Evolutionary conservation across 2,113 vertebrate species (phyloP).

Genomic region (Crypturellus undulatus): DNA sequence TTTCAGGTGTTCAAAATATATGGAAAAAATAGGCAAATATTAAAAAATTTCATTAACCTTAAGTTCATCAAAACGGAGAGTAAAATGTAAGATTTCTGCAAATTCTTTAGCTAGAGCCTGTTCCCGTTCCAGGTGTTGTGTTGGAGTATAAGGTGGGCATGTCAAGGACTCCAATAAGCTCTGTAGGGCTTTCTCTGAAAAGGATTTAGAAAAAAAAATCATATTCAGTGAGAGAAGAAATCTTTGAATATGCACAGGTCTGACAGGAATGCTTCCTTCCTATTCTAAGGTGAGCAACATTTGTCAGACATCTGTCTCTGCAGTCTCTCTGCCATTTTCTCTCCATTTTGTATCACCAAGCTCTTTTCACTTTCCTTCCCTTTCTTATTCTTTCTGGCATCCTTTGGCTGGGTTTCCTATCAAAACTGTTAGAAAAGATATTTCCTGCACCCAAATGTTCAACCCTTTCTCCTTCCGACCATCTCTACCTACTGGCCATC

Average conservation of each 20-base stretch:
- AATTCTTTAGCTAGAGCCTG: conserved; percentile 98
- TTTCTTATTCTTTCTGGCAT: background rate
- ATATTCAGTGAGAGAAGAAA: background rate
- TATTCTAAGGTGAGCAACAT: background rate
- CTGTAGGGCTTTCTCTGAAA: conserved; percentile 91
- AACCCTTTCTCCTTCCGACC: background rate
- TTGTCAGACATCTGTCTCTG: background rate
- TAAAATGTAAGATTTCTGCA: conserved; percentile 98
- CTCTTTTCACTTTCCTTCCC: background rate
- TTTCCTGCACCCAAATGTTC: background rate
- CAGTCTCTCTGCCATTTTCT: background rate
- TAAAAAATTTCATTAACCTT: conserved; percentile 83
- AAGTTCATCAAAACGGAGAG: conserved; percentile 96
- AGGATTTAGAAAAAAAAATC: conserved; percentile 42
- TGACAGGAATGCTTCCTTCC: background rate
- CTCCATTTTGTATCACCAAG: background rate
- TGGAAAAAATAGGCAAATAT: background rate
- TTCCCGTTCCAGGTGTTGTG: conserved; percentile 96
- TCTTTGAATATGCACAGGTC: background rate
- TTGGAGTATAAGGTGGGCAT: conserved; percentile 92
- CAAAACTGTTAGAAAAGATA: background rate
- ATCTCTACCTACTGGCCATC: background rate
- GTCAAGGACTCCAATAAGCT: conserved; percentile 93
- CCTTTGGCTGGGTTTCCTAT: background rate
- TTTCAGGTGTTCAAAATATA: background rate